Conservation (phyloP, 2,888 invertebrate genomes). For the Epicampocera succincta region DNA sequence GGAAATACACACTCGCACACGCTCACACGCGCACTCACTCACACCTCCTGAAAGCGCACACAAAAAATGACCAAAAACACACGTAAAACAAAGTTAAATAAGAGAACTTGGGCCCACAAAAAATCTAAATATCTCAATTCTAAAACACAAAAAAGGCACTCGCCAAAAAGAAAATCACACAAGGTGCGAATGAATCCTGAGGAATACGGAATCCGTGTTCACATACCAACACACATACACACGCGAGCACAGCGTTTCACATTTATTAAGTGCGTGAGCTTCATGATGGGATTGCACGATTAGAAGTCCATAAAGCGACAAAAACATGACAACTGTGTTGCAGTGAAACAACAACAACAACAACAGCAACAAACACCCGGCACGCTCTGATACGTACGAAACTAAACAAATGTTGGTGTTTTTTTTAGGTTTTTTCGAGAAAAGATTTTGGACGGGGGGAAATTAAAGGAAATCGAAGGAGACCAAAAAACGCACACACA, state of each 20-base stretch:
- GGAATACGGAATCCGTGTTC: constrained; percentile 49
- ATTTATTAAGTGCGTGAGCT: constrained; percentile 81
- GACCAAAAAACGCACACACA: constrained; percentile 4
- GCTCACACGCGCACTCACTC: constrained; percentile 45
- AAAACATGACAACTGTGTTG: constrained; percentile 81
- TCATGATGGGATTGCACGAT: constrained; percentile 82
- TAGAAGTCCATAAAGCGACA: constrained; percentile 82
- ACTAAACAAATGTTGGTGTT: constrained; percentile 7
- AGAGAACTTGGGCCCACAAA: constrained; percentile 47
- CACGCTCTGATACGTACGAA: background rate
- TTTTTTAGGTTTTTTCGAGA: background rate
- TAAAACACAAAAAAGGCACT: constrained; percentile 71
- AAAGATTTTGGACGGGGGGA: background rate
- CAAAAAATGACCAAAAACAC: constrained; percentile 44
- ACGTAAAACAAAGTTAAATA: constrained; percentile 64
- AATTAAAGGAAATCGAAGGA: constrained; percentile 23
- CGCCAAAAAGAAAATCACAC: constrained; percentile 58
- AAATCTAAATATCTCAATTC: constrained; percentile 82
- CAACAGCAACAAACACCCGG: constrained; percentile 19
- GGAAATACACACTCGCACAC: constrained; percentile 27
- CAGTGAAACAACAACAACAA: constrained; percentile 59
- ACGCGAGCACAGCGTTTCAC: constrained; percentile 59
- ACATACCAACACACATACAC: constrained; percentile 42
- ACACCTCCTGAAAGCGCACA: constrained; percentile 2
- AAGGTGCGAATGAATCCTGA: constrained; percentile 62